Conservation (phyloP, 2,797 vertebrate species). For the Argentina silus region DNA sequence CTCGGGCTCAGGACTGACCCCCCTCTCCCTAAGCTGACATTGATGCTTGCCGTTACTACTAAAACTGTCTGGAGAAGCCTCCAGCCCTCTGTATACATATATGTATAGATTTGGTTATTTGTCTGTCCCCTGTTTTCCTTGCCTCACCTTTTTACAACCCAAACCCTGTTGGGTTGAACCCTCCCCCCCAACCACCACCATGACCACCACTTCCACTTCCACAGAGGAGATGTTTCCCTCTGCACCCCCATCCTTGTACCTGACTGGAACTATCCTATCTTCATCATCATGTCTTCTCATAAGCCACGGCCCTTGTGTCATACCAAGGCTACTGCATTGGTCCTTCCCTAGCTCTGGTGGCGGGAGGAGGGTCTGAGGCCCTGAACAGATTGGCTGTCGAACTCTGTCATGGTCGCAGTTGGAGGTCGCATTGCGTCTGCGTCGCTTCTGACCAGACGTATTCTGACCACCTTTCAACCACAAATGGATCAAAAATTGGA, state of each 20-base stretch:
- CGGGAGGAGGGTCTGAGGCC: conserved; percentile 46
- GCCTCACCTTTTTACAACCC: conserved; percentile 58
- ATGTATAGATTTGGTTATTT: conserved; percentile 75
- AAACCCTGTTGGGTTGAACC: conserved; percentile 55
- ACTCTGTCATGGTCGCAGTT: conserved; percentile 46
- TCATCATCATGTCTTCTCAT: conserved; percentile 46
- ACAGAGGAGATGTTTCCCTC: conserved; percentile 25
- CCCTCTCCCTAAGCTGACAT: conserved; percentile 39
- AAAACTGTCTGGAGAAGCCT: conserved; percentile 66
- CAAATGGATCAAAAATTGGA: conserved; percentile 54
- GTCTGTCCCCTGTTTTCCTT: conserved; percentile 67
- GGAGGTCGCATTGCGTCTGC: conserved; percentile 42
- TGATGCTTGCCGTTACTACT: conserved; percentile 60
- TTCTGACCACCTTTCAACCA: conserved; percentile 44
- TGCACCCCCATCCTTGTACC: conserved; percentile 46
- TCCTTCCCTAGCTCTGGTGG: conserved; percentile 37
- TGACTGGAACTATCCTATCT: conserved; percentile 46
- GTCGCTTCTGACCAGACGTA: conserved; percentile 60
- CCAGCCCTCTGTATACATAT: conserved; percentile 69
- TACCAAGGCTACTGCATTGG: conserved; percentile 38
- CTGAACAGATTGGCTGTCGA: conserved; percentile 47
- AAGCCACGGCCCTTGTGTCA: conserved; percentile 37
- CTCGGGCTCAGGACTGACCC: conserved; percentile 53
- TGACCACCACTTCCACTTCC: too few species aligned
- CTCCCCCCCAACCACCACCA: not conserved